A percentile compares a stretch with the other conserved stretches of the same genome.
Evolutionary conservation across 1,140 invertebrate species (phyloP).

Genomic region (Arion vulgaris): DNA sequence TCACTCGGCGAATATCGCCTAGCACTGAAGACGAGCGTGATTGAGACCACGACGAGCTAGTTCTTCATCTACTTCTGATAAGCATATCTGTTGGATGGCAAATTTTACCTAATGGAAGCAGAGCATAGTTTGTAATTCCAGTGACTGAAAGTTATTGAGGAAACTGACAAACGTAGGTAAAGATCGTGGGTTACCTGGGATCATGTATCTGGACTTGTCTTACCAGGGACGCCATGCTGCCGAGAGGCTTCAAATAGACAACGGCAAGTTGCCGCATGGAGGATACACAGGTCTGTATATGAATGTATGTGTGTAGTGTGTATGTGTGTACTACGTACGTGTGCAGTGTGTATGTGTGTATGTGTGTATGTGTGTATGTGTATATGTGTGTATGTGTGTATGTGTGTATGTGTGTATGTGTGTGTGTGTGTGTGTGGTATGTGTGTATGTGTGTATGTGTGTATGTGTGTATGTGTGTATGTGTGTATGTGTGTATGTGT

Average conservation of each 20-base stretch:
- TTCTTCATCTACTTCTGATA: no score
- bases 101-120: no score
- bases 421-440: neutral
- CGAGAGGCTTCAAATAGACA: slow-evolving; percentile 5
- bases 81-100: no score
- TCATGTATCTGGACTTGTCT: slow-evolving; percentile 19
- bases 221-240: neutral
- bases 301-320: no score
- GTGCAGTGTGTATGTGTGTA: neutral
- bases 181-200: no score
- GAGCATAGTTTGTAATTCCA: no score
- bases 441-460: neutral
- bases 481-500: neutral
- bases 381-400: neutral
- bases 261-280: slow-evolving; percentile 20
- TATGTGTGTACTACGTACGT: neutral
- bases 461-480: neutral
- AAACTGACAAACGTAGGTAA: no score
- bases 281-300: neutral
- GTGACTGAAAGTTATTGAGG: no score
- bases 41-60: no score
- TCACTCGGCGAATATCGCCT: no score
- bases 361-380: neutral
- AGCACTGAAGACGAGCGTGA: no score
- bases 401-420: neutral